phyloP scores from a whole-genome alignment of 2,888 invertebrate genomes.

The Drosophila anomelani region DNA sequence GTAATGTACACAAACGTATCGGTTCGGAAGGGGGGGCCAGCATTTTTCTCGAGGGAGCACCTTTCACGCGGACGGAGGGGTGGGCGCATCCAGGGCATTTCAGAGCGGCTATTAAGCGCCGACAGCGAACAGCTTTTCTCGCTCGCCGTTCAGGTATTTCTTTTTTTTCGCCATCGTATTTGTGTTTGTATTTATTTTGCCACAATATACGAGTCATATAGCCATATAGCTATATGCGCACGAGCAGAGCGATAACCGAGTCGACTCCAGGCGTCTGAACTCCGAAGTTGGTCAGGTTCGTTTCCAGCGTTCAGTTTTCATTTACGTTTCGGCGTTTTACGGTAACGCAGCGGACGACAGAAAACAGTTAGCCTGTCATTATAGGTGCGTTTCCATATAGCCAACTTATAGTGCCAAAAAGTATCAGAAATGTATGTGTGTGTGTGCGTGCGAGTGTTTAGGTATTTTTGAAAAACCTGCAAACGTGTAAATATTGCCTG shows the following conservation, averaged over 20 bases:
- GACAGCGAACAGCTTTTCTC: conserved; percentile 45
- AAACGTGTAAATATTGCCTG: conserved; percentile 67
- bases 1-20: conserved; percentile 36
- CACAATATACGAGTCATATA: conserved; percentile 22
- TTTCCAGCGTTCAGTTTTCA: conserved; percentile 68
- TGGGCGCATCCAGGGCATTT: conserved; percentile 43
- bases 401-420: conserved; percentile 34
- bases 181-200: conserved; percentile 61
- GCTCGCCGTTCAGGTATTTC: conserved; percentile 45
- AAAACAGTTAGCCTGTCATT: conserved; percentile 57
- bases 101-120: conserved; percentile 71
- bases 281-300: conserved; percentile 73
- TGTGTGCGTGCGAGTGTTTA: conserved; percentile 1
- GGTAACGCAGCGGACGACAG: conserved; percentile 72
- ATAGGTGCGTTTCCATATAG: conserved; percentile 49
- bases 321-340: conserved; percentile 80
- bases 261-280: conserved; percentile 61
- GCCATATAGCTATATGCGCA: conserved; percentile 58
- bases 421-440: neutral
- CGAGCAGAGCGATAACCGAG: conserved; percentile 72
- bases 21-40: neutral
- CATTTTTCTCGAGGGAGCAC: conserved; percentile 18
- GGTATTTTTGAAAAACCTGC: conserved; percentile 47
- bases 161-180: conserved; percentile 12
- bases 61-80: conserved; percentile 48